Evolutionary conservation across 2,888 invertebrate genomes (phyloP).

Genomic region (Neoaliturus tenellus): DNA sequence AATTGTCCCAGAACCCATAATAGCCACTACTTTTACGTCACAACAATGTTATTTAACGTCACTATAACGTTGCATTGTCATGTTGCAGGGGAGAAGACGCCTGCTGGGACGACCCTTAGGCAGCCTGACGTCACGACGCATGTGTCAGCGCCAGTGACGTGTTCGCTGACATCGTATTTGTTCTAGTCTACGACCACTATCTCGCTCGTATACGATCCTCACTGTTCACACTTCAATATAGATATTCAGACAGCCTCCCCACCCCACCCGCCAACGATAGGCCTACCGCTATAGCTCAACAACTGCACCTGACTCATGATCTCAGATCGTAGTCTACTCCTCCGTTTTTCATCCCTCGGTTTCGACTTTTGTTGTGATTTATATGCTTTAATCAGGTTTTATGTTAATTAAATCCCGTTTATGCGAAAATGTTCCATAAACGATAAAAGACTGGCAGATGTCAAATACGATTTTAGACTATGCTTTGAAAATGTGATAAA

Average conservation of each 20-base stretch:
- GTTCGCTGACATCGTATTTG: not conserved
- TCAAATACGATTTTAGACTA: not conserved
- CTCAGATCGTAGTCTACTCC: slow-evolving; percentile 4
- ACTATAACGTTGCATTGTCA: too few relatives aligned
- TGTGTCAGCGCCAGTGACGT: not conserved
- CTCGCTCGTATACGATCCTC: slow-evolving; percentile 41
- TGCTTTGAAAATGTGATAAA: slow-evolving; percentile 26
- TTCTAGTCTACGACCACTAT: slow-evolving; percentile 44
- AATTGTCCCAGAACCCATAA: too few relatives aligned
- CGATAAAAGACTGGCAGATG: not conserved
- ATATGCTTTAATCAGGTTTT: too few relatives aligned
- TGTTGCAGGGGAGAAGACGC: slow-evolving; percentile 42
- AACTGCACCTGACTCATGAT: not conserved
- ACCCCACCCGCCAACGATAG: not conserved
- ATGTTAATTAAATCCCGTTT: too few relatives aligned
- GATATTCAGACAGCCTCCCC: slow-evolving; percentile 6
- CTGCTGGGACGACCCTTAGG: slow-evolving; percentile 48
- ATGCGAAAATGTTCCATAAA: not conserved
- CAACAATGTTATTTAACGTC: too few relatives aligned
- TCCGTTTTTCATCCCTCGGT: not conserved
- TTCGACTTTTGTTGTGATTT: not conserved
- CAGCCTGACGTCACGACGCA: not conserved
- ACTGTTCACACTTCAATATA: slow-evolving; percentile 21
- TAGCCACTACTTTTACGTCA: too few relatives aligned
- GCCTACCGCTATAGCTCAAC: slow-evolving; percentile 2